Evolutionary conservation across 2,888 invertebrate species (phyloP), one percentile per base, ranked within the genome.

Genomic region (Masnerella sp.): DNA sequence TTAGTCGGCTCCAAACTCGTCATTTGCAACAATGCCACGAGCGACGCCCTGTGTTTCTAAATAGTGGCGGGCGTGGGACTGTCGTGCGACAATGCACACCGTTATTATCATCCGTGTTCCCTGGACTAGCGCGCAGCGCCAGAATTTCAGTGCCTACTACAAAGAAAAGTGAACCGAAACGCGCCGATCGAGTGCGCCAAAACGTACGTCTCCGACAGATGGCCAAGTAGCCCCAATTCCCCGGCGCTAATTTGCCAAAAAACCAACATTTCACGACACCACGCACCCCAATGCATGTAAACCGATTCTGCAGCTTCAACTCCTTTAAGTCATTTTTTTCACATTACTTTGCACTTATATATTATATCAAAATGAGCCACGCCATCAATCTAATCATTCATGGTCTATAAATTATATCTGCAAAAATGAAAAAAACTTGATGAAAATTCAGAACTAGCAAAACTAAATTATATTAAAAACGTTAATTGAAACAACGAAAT

Each of bases 41-140:
- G 67, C 76, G 78, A 79, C 78, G 79, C 80, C 78, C 78, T 78
- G 74, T 78, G 74, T 78, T 81, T 81, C 80, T 76, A 80, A 79
- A 80, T 72, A 78, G 79, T 76, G 71, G 47, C 74, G 72, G 75
- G 74, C 80, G 80, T 81, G 82, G 81, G 81, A 82, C 78, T 77
- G 79, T 78, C 79, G 78, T 67, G 74, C 78, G 79, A 83, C 81
- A 83, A 80, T 79, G 78, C 74, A 75, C 74, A 77, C 81, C 82
- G 81, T 82, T 82, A 82, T 79, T 80, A 81, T 79, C 79, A 74
- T 73, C 36, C 70, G 73, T 61, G 73, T 58, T 58, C 72, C 73
- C 45, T 64, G 68, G 61, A 59, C 72, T 38, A 51, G 49, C 72
- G 62, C 65, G 49, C 64, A 42, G 59, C 49, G 56, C 49, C 71